Evolutionary conservation across 2,113 vertebrate genomes (phyloP).

Genomic region (Gymnarchus niloticus): DNA sequence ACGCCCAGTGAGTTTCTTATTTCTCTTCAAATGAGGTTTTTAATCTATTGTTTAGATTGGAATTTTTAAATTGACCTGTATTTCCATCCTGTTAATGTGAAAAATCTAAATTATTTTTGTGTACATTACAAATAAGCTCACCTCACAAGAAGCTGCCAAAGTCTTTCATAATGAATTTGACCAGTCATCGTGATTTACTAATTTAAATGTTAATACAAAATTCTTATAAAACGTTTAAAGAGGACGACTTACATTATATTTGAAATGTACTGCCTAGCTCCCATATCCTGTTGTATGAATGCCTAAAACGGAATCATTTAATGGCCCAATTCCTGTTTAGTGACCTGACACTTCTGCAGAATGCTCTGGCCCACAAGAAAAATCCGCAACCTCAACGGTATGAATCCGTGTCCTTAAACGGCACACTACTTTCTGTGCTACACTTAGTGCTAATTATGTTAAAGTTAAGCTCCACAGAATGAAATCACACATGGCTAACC

Average conservation of each 20-base stretch:
- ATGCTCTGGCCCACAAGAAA: not conserved
- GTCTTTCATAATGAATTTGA: too few species aligned
- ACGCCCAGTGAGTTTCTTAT: not conserved
- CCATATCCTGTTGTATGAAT: not conserved
- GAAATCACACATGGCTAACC: not conserved
- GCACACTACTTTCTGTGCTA: not conserved
- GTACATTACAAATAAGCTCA: too few species aligned
- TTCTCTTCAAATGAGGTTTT: too few species aligned
- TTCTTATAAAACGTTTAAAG: too few species aligned
- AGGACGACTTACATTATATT: not conserved
- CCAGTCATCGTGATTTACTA: too few species aligned
- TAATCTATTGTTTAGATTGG: too few species aligned
- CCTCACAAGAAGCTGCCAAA: too few species aligned
- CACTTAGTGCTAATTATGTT: not conserved
- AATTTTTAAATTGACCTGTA: too few species aligned
- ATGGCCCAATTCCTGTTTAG: not conserved
- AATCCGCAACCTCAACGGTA: not conserved
- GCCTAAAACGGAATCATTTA: not conserved
- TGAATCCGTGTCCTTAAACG: not conserved
- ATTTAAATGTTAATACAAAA: too few species aligned
- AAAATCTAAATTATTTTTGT: too few species aligned
- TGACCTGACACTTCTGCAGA: not conserved
- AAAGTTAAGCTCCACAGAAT: not conserved
- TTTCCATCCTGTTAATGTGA: too few species aligned
- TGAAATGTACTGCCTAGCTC: not conserved